Evolutionary conservation across 2,888 invertebrate species (phyloP).

Genomic region (Drosophila niveifrons): DNA sequence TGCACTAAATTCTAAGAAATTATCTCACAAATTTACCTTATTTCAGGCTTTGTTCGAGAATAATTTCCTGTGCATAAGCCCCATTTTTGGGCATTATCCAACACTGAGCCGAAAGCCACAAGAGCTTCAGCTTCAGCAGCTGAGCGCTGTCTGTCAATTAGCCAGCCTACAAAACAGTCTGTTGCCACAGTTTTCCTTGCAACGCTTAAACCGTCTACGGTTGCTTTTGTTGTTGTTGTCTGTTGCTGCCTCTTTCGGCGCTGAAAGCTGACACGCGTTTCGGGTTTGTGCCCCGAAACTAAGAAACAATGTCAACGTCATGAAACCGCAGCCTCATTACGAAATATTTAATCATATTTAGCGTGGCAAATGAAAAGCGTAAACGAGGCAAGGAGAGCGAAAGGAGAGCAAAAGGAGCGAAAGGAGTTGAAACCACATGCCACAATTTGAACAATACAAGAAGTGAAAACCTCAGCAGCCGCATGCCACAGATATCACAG

Average conservation of each 20-base stretch:
- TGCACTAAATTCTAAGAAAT: no score
- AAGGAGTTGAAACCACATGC: constrained; percentile 16
- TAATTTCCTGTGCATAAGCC: not conserved
- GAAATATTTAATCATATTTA: constrained; percentile 80
- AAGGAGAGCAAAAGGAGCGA: not conserved
- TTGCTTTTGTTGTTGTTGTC: not conserved
- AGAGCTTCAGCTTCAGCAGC: constrained; percentile 21
- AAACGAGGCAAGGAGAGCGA: constrained; percentile 17
- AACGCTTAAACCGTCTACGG: not conserved
- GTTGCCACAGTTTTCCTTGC: not conserved
- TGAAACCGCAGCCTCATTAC: constrained; percentile 76
- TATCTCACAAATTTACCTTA: not conserved
- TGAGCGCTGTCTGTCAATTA: constrained; percentile 53
- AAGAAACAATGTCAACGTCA: constrained; percentile 52
- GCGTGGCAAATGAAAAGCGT: constrained; percentile 50
- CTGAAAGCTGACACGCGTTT: constrained; percentile 12
- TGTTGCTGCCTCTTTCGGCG: not conserved
- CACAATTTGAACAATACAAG: constrained; percentile 67
- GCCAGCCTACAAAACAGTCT: constrained; percentile 17
- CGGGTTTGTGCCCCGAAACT: constrained; percentile 26
- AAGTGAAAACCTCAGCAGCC: constrained; percentile 65
- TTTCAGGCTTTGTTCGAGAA: not conserved
- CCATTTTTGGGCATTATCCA: constrained; percentile 2
- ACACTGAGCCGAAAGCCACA: constrained; percentile 7
- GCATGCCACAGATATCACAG: constrained; percentile 60